phyloP scores from a whole-genome alignment of 2,113 vertebrate species.

The Tursiops truncatus region DNA sequence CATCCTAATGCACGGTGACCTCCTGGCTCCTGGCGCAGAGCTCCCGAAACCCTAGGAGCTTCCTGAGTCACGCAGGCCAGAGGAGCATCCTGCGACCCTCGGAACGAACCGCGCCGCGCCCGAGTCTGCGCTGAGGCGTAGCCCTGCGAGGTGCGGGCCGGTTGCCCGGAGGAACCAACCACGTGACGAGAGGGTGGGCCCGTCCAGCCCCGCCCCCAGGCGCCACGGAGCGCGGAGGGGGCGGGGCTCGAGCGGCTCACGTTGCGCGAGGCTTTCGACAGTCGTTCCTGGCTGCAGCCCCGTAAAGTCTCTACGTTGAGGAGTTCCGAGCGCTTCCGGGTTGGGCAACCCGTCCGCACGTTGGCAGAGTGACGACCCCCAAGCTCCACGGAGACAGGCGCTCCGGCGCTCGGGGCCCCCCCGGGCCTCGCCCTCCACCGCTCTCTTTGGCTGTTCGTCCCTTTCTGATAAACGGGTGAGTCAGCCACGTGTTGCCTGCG shows the following conservation, averaged over 20 bases:
- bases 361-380: not conserved
- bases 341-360: accelerated
- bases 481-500: not conserved
- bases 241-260: accelerated
- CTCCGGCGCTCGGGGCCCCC: no score
- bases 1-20: not conserved
- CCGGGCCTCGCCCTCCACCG: accelerated
- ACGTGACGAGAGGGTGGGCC: not conserved
- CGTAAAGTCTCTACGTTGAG: accelerated
- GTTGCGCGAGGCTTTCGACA: accelerated
- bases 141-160: accelerated
- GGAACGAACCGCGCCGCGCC: not conserved
- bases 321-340: accelerated
- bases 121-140: not conserved
- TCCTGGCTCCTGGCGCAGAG: not conserved
- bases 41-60: not conserved
- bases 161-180: not conserved
- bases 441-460: not conserved
- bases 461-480: accelerated
- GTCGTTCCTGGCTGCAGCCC: not conserved
- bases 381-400: accelerated
- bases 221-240: accelerated
- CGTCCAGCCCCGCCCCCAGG: accelerated
- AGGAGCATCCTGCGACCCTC: not conserved
- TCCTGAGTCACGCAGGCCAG: accelerated